phyloP scores from a whole-genome alignment of 2,113 vertebrate genomes.

The Galemys pyrenaicus region DNA sequence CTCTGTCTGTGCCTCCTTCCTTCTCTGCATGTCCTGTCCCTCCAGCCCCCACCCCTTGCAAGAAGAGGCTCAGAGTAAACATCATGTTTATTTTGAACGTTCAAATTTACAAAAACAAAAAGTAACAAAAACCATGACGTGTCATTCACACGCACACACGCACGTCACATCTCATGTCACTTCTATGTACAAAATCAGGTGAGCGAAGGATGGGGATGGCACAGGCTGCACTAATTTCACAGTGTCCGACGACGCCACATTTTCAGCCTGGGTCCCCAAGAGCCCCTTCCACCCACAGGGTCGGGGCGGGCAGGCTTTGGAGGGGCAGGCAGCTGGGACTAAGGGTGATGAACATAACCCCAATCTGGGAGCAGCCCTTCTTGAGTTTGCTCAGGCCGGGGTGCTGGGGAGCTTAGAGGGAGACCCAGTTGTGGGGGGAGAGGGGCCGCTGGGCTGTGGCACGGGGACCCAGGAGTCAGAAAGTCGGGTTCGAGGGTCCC shows the following conservation, averaged over 20 bases:
- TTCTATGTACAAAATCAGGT: conserved; percentile 79
- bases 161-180: conserved; percentile 60
- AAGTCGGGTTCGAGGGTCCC: background rate
- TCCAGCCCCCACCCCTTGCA: background rate
- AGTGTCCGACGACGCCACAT: conserved; percentile 66
- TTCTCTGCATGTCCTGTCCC: rapidly evolving
- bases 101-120: conserved; percentile 87
- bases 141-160: conserved; percentile 3
- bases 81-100: conserved; percentile 86
- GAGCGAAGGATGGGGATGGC: background rate
- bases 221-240: conserved; percentile 62
- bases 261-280: background rate
- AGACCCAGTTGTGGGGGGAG: background rate
- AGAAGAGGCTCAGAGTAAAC: conserved; percentile 80
- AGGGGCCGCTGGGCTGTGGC: background rate
- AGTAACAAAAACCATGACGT: conserved; percentile 69
- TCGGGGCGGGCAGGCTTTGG: background rate
- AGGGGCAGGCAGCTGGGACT: background rate
- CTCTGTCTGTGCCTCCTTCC: background rate
- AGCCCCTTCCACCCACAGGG: background rate
- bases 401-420: background rate
- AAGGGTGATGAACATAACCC: background rate
- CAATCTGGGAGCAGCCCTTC: background rate
- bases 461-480: background rate
- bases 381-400: background rate